A percentile compares a stretch with the other conserved stretches of the same genome.
phyloP scores from a whole-genome alignment of 2,797 vertebrate genomes.

The Chelonia mydas region DNA sequence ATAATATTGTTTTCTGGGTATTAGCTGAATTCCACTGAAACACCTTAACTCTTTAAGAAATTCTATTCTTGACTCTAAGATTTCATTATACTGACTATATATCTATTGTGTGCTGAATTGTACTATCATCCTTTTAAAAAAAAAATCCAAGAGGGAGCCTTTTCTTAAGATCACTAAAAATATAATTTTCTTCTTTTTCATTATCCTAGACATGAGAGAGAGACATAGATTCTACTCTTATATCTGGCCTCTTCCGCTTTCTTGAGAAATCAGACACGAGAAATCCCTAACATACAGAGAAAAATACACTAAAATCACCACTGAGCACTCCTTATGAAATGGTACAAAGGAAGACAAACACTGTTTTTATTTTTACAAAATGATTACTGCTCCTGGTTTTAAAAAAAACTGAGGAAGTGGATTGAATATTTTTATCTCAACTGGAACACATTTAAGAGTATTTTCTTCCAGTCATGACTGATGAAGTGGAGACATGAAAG shows the following conservation, averaged over 20 bases:
- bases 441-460: not conserved
- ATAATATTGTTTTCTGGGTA: not conserved
- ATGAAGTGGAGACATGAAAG: not conserved
- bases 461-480: not conserved
- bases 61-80: not conserved
- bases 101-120: not conserved
- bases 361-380: not conserved
- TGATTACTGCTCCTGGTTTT: not conserved
- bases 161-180: not conserved
- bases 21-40: not conserved
- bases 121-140: not conserved
- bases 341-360: not conserved
- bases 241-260: not conserved
- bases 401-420: not conserved
- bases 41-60: no score
- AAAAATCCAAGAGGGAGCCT: not conserved
- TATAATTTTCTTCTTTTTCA: not conserved
- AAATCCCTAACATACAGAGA: not conserved
- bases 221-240: not conserved
- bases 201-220: not conserved
- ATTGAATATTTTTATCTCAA: not conserved
- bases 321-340: not conserved
- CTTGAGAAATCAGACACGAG: not conserved
- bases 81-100: not conserved
- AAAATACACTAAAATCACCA: rapidly evolving